A percentile compares a stretch with the other conserved stretches of the same genome.
Evolutionary conservation across 2,797 vertebrate genomes (phyloP).

Genomic region (Lagorchestes hirsutus): DNA sequence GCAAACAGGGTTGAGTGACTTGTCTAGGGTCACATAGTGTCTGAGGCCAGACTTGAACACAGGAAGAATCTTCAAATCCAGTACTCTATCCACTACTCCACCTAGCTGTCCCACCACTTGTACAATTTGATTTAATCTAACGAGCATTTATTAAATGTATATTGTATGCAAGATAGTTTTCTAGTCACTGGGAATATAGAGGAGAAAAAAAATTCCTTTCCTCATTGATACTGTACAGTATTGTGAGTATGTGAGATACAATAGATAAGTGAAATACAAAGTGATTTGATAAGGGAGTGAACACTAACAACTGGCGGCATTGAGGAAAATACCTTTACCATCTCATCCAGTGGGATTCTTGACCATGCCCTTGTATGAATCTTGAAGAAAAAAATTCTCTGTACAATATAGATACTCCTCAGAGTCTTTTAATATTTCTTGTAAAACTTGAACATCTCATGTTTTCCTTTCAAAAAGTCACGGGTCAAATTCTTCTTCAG

Average conservation of each 20-base stretch:
- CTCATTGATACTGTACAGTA: not conserved
- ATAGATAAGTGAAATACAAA: not conserved
- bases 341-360: not conserved
- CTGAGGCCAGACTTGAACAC: not conserved
- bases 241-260: not conserved
- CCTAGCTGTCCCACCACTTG: not conserved
- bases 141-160: not conserved
- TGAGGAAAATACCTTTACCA: not conserved
- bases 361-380: not conserved
- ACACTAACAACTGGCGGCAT: not conserved
- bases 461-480: not conserved
- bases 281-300: not conserved
- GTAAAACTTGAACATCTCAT: not conserved
- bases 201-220: not conserved
- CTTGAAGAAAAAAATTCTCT: not conserved
- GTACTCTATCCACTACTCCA: not conserved
- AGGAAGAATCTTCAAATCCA: not conserved
- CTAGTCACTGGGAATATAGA: not conserved
- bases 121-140: not conserved
- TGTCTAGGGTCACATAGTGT: not conserved
- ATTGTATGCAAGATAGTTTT: not conserved
- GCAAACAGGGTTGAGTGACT: not conserved
- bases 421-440: not conserved
- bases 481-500: not conserved
- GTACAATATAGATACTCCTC: not conserved